Base-by-base conservation (phyloP, 2,888 invertebrate species). In the Drosophila tanythrix region DNA sequence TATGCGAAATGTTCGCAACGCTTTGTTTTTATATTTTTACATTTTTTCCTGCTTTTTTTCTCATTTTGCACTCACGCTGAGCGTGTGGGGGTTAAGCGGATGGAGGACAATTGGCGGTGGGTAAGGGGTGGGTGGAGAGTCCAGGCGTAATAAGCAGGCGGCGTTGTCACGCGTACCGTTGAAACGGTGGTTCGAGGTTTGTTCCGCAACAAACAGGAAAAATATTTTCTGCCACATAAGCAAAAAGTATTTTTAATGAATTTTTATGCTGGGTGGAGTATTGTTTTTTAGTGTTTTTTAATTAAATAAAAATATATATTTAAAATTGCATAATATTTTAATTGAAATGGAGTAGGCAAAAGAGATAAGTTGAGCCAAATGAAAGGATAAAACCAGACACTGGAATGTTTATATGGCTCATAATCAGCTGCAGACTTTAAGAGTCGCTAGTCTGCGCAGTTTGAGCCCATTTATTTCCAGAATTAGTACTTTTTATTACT, bases 221-320 rank as follows among this genome's bases (percentile, higher is more conserved):
- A 85, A 83, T 67, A 73, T 70, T 82, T 79, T 84, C 59, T 71
- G 86, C 75, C 70, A 43, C 74, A 86, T 86, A 88, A 78, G 90
- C 88, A 88, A 71, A 80, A 84, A 83, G 81, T 83, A 83, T 86
- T 89, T 89, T 76, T 79, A 82, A 85, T 85, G 90, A 85, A 88
- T 89, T 85, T 85, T 87, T 81, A 70, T 81, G 70, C 72, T 71
- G 83, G 70, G 58, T 53, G 61, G 81, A 57, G 60, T 77, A 79
- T 87, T 83, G 80, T 81, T 77, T 88, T 76, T 78, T 74, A 88
- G 74, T 81, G 84, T 81, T 79, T 82, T 88, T 80, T 89, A 87
- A 89, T 87, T 90, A 87, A 87, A 89, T 84, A 82, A 89, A 87
- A 88, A 84, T 79, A 79, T 79, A 76, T 76, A 83, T 74, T 81